Evolutionary conservation across 92 coral and sea anemone genomes (phyloP).

Genomic region (Siderastrea siderea): DNA sequence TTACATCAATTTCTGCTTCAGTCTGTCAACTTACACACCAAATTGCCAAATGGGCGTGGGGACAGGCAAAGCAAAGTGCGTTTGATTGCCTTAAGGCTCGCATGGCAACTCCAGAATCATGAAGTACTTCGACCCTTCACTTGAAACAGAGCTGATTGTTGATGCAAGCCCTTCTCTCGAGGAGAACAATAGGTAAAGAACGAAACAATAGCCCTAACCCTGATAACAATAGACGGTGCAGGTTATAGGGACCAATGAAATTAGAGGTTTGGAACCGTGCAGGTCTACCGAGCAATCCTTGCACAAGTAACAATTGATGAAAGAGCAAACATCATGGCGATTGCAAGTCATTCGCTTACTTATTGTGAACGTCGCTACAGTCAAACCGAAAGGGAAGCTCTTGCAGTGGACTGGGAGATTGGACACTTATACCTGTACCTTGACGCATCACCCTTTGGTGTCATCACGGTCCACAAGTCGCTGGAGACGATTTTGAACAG

Average conservation of each 20-base stretch:
- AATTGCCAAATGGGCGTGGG: slow-evolving; percentile 39
- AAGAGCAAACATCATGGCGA: slow-evolving; percentile 18
- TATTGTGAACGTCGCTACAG: slow-evolving; percentile 18
- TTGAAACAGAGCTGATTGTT: slow-evolving; percentile 48
- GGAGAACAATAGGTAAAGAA: too few species aligned
- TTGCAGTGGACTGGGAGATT: slow-evolving; percentile 34
- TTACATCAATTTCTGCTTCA: too few species aligned
- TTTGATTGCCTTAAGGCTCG: slow-evolving; percentile 48
- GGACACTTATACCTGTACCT: slow-evolving; percentile 44
- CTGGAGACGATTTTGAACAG: slow-evolving; percentile 20
- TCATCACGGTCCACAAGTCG: slow-evolving; percentile 52
- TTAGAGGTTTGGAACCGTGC: not conserved
- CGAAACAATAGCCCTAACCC: too few species aligned
- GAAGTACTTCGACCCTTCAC: not conserved
- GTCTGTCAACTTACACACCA: not conserved
- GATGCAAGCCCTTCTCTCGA: slow-evolving; percentile 23
- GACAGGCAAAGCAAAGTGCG: slow-evolving; percentile 46
- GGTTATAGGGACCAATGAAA: too few species aligned
- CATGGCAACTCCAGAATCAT: slow-evolving; percentile 56
- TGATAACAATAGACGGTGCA: too few species aligned
- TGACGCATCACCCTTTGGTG: slow-evolving; percentile 22
- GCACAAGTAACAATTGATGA: slow-evolving; percentile 11
- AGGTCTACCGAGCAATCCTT: slow-evolving; percentile 41
- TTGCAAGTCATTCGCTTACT: slow-evolving; percentile 33
- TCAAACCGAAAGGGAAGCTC: slow-evolving; percentile 44